phyloP scores from a whole-genome alignment of 2,888 invertebrate genomes.

The Cataglyphis rosenhaueri region DNA sequence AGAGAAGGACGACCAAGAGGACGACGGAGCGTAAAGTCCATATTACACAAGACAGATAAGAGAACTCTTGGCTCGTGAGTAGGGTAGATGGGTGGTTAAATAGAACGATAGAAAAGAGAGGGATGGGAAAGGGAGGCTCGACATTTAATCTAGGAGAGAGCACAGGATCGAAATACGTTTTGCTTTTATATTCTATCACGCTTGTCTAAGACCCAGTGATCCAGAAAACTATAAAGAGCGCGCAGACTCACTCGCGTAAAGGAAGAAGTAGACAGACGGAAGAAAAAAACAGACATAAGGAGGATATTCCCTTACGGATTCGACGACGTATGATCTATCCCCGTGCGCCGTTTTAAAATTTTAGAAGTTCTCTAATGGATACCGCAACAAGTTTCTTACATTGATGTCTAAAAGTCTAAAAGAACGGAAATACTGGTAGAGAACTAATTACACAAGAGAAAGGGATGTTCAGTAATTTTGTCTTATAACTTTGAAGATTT shows the following conservation, averaged over 20 bases:
- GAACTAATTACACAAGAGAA: background rate
- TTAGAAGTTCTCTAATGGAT: constrained; percentile 4
- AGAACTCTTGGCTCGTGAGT: constrained; percentile 45
- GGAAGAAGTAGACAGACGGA: background rate
- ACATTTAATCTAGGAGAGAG: constrained; percentile 83
- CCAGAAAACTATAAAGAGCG: constrained; percentile 68
- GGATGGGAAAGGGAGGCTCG: constrained; percentile 59
- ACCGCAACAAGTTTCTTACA: constrained; percentile 13
- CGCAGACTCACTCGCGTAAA: constrained; percentile 35
- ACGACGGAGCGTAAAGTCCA: constrained; percentile 62
- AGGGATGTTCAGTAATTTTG: background rate
- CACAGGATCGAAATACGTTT: constrained; percentile 76
- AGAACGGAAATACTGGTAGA: background rate
- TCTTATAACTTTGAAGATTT: background rate
- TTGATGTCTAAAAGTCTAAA: background rate
- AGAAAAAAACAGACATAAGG: background rate
- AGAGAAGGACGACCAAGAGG: constrained; percentile 33
- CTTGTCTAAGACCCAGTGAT: constrained; percentile 70
- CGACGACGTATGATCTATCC: constrained; percentile 49
- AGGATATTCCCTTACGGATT: constrained; percentile 33
- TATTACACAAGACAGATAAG: constrained; percentile 69
- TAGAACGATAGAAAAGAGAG: constrained; percentile 51
- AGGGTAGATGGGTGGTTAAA: constrained; percentile 50
- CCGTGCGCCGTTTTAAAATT: constrained; percentile 29
- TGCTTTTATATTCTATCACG: constrained; percentile 80